Conservation (phyloP, 2,113 vertebrate genomes). For the Cephalopterus ornatus region DNA sequence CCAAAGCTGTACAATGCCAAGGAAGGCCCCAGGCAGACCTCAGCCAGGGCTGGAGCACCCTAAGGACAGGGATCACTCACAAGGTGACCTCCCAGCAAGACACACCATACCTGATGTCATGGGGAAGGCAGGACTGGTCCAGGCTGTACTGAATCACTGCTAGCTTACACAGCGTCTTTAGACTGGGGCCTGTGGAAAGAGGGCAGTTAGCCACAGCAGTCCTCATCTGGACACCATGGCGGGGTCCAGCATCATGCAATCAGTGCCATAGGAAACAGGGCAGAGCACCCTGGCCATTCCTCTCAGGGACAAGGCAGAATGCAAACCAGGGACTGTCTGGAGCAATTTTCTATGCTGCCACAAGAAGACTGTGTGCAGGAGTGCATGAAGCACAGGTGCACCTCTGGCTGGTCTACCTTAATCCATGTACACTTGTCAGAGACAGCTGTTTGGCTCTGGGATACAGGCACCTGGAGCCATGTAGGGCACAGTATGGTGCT, state of each 20-base stretch:
- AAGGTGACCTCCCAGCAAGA: not conserved
- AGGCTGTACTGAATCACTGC: conserved; percentile 96
- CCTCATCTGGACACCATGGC: accelerated
- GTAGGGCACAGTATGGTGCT: accelerated
- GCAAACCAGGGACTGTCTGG: not conserved
- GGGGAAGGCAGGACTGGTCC: conserved; percentile 96
- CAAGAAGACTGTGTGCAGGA: not conserved
- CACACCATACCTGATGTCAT: conserved; percentile 88
- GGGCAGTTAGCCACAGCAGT: not conserved
- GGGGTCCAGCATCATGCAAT: not conserved
- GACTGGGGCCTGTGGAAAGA: conserved; percentile 86
- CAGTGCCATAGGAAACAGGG: not conserved
- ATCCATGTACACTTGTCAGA: not conserved
- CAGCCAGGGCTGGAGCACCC: not conserved
- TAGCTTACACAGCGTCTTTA: conserved; percentile 98
- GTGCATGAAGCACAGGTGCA: not conserved
- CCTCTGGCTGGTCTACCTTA: not conserved
- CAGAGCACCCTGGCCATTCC: not conserved
- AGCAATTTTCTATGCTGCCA: not conserved
- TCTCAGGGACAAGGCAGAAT: not conserved
- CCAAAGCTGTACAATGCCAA: not conserved
- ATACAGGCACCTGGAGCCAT: not conserved
- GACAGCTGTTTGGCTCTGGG: not conserved
- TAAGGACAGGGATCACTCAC: not conserved
- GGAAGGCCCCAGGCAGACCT: not conserved